These are phyloP conservation scores for Campoplex nolae DNA, from an alignment of 2,888 invertebrate genomes.

Conservation along the genomic window DNA sequence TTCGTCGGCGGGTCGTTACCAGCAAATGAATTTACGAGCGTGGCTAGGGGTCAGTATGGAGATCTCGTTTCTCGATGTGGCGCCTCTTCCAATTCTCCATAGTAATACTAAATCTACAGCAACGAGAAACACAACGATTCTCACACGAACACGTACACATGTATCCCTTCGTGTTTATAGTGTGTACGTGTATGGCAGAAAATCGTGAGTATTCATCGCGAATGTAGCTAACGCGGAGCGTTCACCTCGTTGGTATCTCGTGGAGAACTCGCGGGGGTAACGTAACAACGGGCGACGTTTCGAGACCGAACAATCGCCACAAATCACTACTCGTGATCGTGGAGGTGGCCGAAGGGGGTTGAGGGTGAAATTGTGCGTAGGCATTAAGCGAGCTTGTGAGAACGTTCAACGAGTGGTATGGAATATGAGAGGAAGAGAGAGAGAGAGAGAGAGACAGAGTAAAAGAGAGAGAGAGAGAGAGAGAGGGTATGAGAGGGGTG, in stretches of 20 bases:
- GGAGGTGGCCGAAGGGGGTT: constrained; percentile 54
- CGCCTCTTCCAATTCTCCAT: constrained; percentile 40
- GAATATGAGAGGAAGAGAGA: constrained; percentile 2
- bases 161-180: neutral
- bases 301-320: constrained; percentile 76
- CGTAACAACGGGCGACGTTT: constrained; percentile 68
- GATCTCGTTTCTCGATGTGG: constrained; percentile 40
- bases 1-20: constrained; percentile 60
- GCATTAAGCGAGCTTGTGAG: constrained; percentile 71
- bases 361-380: constrained; percentile 63
- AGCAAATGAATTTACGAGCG: constrained; percentile 65
- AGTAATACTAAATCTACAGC: constrained; percentile 29
- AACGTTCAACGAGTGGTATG: constrained; percentile 33
- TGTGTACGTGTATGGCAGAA: neutral
- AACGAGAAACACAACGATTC: constrained; percentile 19
- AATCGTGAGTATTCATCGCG: constrained; percentile 57
- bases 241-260: constrained; percentile 48
- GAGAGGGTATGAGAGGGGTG: neutral
- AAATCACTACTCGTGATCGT: constrained; percentile 71
- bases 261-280: constrained; percentile 49
- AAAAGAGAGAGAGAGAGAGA: neutral
- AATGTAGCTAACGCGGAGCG: constrained; percentile 53
- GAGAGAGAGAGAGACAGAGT: constrained; percentile 13
- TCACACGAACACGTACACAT: neutral
- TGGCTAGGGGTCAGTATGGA: constrained; percentile 41